phyloP scores from a whole-genome alignment of 2,113 vertebrate genomes.

The Odontesthes bonariensis region DNA sequence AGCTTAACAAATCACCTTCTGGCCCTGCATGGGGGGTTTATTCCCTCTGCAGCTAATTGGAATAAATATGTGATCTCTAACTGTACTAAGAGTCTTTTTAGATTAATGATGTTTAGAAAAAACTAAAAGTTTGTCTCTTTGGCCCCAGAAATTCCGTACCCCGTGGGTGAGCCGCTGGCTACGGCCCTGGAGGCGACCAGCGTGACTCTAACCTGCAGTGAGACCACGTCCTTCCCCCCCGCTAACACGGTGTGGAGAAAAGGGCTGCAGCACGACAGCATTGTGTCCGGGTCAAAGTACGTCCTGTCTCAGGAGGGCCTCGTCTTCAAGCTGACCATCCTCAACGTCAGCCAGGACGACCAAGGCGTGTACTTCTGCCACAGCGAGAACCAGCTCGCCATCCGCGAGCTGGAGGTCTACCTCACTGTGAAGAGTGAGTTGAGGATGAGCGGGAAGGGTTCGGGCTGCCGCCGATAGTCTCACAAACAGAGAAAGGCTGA shows the following conservation, averaged over 20 bases:
- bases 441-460: too few relatives aligned
- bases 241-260: conserved; percentile 88
- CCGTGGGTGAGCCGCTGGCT: conserved; percentile 83
- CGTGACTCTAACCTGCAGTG: conserved; percentile 83
- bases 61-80: too few relatives aligned
- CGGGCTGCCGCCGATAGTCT: too few relatives aligned
- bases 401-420: conserved; percentile 84
- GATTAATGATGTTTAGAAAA: not conserved
- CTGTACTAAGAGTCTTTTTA: too few relatives aligned
- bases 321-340: conserved; percentile 85
- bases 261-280: conserved; percentile 65
- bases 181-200: conserved; percentile 82
- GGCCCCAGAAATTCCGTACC: conserved; percentile 82
- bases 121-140: not conserved
- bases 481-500: too few relatives aligned
- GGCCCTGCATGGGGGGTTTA: too few relatives aligned
- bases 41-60: too few relatives aligned
- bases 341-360: conserved; percentile 85
- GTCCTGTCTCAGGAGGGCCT: conserved; percentile 71
- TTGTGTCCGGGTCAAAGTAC: conserved; percentile 81
- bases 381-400: conserved; percentile 87
- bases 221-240: conserved; percentile 77
- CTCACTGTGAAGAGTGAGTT: conserved; percentile 91
- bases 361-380: conserved; percentile 89
- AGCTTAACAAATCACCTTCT: too few relatives aligned